phyloP scores from a whole-genome alignment of 2,113 vertebrate species.

The Penelope pileata region DNA sequence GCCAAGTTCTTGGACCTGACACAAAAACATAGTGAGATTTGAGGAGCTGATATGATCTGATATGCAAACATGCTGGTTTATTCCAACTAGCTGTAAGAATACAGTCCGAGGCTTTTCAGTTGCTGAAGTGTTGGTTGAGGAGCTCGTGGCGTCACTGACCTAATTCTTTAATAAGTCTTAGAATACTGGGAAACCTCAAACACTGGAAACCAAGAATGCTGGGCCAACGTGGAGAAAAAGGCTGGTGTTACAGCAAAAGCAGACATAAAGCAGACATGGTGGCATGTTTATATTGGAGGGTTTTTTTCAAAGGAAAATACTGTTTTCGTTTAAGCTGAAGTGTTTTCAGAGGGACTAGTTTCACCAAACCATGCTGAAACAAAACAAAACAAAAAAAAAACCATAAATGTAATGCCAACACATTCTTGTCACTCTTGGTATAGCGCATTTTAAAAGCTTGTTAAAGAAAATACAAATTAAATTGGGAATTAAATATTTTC shows the following conservation, averaged over 20 bases:
- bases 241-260: neutral
- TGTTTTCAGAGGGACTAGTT: neutral
- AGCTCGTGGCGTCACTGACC: neutral
- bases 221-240: neutral
- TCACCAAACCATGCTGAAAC: conserved; percentile 3
- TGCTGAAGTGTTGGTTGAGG: neutral
- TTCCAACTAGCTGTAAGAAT: conserved; percentile 7
- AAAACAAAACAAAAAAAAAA: neutral
- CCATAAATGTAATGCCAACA: neutral
- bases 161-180: conserved; percentile 31
- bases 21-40: neutral
- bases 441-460: neutral
- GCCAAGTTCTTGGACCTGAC: conserved; percentile 19
- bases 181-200: neutral
- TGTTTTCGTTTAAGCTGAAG: conserved; percentile 9
- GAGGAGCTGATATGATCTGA: neutral
- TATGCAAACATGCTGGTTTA: conserved; percentile 19
- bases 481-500: neutral
- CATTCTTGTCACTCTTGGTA: neutral
- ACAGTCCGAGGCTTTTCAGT: neutral
- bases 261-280: neutral
- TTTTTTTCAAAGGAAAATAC: neutral
- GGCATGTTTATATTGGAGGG: neutral
- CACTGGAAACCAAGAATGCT: neutral
- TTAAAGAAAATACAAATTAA: neutral